phyloP scores from a whole-genome alignment of 2,797 vertebrate species.

The Lacerta bilineata region DNA sequence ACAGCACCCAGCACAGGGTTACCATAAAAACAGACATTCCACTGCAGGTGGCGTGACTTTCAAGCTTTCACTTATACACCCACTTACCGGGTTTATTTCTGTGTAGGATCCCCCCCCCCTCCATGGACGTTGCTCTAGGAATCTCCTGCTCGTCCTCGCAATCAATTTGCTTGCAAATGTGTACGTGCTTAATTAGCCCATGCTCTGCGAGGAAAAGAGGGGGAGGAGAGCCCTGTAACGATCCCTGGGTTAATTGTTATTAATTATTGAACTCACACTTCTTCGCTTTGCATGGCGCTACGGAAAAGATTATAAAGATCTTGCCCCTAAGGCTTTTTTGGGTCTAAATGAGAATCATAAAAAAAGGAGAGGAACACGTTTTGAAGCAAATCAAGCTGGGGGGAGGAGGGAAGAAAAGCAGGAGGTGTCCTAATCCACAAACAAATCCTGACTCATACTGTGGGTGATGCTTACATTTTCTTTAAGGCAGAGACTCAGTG shows the following conservation, averaged over 20 bases:
- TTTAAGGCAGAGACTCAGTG: background rate
- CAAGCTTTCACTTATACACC: no score
- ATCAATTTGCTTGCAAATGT: constrained; percentile 55
- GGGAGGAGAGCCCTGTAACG: constrained; percentile 49
- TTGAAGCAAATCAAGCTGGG: constrained; percentile 8
- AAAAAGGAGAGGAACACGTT: background rate
- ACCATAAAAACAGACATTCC: background rate
- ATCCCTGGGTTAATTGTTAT: constrained; percentile 60
- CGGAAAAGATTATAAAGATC: constrained; percentile 57
- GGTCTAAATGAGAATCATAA: constrained; percentile 41
- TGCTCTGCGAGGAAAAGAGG: constrained; percentile 56
- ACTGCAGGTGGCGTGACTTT: background rate
- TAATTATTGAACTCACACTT: constrained; percentile 54
- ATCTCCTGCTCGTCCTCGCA: background rate
- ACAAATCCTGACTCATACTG: constrained; percentile 32
- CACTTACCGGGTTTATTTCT: no score
- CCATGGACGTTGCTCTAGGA: background rate
- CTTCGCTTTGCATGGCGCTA: constrained; percentile 37
- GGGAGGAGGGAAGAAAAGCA: background rate
- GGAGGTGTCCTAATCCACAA: constrained; percentile 23
- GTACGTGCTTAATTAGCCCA: constrained; percentile 68
- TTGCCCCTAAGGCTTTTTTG: constrained; percentile 59
- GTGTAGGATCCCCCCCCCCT: no score
- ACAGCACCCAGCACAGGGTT: background rate
- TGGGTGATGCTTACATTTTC: background rate